A percentile compares a stretch with the other conserved stretches of the same genome.
Evolutionary conservation across 1,140 invertebrate species (phyloP).

Genomic region (Papilio aristodemus): DNA sequence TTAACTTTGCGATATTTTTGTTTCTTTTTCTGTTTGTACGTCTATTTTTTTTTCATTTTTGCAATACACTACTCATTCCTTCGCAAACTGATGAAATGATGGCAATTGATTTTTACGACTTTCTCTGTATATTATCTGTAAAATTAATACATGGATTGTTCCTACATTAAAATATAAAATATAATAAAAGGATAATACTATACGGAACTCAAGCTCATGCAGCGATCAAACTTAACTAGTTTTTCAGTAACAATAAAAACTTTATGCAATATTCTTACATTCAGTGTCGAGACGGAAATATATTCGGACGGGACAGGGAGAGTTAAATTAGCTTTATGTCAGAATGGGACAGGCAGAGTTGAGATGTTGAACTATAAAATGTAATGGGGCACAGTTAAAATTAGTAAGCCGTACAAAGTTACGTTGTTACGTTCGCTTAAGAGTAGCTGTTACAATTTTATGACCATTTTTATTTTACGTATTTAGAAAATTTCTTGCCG

Average conservation of each 20-base stretch:
- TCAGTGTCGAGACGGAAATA: conserved; percentile 27
- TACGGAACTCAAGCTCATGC: conserved; percentile 5
- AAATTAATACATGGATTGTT: no score
- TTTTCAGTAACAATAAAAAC: conserved; percentile 35
- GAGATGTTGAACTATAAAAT: conserved; percentile 31
- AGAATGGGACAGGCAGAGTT: conserved; percentile 9
- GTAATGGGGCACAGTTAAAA: conserved; percentile 30
- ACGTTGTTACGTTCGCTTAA: conserved; percentile 18
- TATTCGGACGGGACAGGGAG: conserved; percentile 27
- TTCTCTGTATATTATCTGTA: no score
- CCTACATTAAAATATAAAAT: no score
- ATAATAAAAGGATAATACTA: no score
- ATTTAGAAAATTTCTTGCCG: not conserved
- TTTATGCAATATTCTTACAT: conserved; percentile 28
- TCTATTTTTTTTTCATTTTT: no score
- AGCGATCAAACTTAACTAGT: not conserved
- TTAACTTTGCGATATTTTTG: no score
- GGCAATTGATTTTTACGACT: no score
- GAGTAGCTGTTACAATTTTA: conserved; percentile 20
- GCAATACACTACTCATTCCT: no score
- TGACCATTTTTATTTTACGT: conserved; percentile 25
- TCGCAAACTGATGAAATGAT: no score
- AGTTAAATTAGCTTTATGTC: conserved; percentile 18
- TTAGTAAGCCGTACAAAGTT: conserved; percentile 31
- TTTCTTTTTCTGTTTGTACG: no score